Evolutionary conservation across 2,888 invertebrate genomes (phyloP), one percentile per base, ranked within the genome.

Genomic region (Pollenia angustigena): DNA sequence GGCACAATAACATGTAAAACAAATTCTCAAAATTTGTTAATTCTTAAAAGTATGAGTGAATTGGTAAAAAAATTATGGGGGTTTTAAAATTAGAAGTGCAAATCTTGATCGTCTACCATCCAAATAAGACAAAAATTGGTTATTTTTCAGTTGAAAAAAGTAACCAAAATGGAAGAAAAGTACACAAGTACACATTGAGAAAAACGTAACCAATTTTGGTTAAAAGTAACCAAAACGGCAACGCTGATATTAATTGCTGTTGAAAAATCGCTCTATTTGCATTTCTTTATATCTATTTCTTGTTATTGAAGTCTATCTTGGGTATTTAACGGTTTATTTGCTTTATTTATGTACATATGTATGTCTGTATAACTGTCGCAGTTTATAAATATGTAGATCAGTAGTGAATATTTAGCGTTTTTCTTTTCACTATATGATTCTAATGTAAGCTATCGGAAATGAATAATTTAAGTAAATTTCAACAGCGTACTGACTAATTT

Each of bases 321-420:
- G 16, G 32, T 72, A 74, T 56, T 68, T 81, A 81, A 81, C 74
- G 74, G 81, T 75, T 75, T 81, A 16, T 68, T 50, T 50, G 44
- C 23, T 66, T 75, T 52, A 48, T 7, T 8, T 52, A 44, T 10
- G 50, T 32, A 74, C 46, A 56, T 9, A 68, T 76, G 62, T 40
- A 69, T 54, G 42, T 42, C n/a, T 23, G 9, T 68, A 75, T 78
- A 78, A 78, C 78, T 72, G 78, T 78, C 42, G 42, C 44, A 50
- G 42, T 71, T 69, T 66, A 72, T 78, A 64, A 71, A 56, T 71
- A 76, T 79, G 58, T 74, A 84, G 79, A 84, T 83, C 78, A 79
- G 58, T 60, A 60, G 66, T 74, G 60, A 23, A 66, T 68, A 69
- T 62, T 46, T 18, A 60, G 23, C 48, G 48, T 4, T 74, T 79